Evolutionary conservation across 2,797 vertebrate species (phyloP).

Genomic region (Oreortyx pictus): DNA sequence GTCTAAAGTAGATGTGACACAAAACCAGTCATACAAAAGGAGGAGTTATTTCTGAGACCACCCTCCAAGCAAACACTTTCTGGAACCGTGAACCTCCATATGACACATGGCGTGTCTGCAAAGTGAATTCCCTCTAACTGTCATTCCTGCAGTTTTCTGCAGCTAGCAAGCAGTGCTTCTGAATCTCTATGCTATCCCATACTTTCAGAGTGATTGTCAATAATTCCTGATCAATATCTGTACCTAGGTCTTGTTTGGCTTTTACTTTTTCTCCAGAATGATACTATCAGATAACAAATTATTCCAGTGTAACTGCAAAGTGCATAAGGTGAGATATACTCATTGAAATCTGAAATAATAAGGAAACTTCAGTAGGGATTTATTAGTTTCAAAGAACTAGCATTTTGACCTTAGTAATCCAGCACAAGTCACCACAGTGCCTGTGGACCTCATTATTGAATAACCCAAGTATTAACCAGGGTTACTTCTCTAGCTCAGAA

Average conservation of each 20-base stretch:
- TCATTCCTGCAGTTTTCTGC: background rate
- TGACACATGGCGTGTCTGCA: background rate
- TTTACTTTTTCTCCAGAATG: background rate
- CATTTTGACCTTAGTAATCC: slow-evolving; percentile 28
- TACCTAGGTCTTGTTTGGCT: background rate
- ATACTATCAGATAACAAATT: background rate
- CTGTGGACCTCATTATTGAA: background rate
- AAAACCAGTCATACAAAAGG: background rate
- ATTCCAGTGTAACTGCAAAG: background rate
- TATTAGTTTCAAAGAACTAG: background rate
- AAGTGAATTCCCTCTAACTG: background rate
- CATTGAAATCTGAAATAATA: background rate
- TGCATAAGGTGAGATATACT: accelerated
- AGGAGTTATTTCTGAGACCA: background rate
- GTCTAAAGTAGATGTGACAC: background rate
- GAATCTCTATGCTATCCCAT: background rate
- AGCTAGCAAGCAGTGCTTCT: background rate
- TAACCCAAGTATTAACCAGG: background rate
- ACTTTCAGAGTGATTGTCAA: background rate
- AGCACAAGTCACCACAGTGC: background rate
- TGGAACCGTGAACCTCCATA: background rate
- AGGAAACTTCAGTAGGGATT: background rate
- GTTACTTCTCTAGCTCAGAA: background rate
- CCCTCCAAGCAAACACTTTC: background rate
- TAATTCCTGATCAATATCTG: background rate